Percentiles rank a stretch among this genome's conserved stretches.
Evolutionary conservation across 2,888 invertebrate species (phyloP).

Genomic region (Protodeltote pygarga): DNA sequence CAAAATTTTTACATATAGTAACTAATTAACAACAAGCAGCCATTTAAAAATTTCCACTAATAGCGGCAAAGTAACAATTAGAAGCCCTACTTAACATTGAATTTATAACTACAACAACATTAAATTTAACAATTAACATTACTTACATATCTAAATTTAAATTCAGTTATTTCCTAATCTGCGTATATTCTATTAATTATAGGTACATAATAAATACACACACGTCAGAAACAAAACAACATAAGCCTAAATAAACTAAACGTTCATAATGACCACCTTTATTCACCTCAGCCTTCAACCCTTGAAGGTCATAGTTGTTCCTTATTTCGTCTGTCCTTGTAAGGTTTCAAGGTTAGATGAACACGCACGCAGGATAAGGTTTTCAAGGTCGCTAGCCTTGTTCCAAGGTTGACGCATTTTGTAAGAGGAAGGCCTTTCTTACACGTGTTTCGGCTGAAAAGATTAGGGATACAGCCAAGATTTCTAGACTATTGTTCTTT

Average conservation of each 20-base stretch:
- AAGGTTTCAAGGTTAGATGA: slow-evolving; percentile 24
- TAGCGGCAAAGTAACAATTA: too few species aligned
- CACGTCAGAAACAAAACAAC: not conserved
- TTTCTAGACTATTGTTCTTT: not conserved
- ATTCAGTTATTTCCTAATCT: too few species aligned
- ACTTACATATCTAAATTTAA: too few species aligned
- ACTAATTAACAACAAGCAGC: too few species aligned
- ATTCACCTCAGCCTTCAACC: slow-evolving; percentile 15
- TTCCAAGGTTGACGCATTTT: slow-evolving; percentile 14
- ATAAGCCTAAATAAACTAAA: slow-evolving; percentile 7
- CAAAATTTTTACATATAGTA: too few species aligned
- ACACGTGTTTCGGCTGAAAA: not conserved
- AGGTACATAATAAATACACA: too few species aligned
- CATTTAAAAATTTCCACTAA: too few species aligned
- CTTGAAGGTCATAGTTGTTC: slow-evolving; percentile 18
- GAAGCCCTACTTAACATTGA: too few species aligned
- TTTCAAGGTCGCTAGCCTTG: slow-evolving; percentile 24
- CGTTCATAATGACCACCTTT: slow-evolving; percentile 2
- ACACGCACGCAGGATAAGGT: slow-evolving; percentile 36
- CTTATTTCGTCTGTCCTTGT: slow-evolving; percentile 23
- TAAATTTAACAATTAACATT: too few species aligned
- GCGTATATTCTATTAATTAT: too few species aligned
- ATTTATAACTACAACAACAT: too few species aligned
- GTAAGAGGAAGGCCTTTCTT: slow-evolving; percentile 2
- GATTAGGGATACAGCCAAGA: not conserved